Conservation (phyloP, 1,140 invertebrate genomes). For the Bombyx mandarina region DNA sequence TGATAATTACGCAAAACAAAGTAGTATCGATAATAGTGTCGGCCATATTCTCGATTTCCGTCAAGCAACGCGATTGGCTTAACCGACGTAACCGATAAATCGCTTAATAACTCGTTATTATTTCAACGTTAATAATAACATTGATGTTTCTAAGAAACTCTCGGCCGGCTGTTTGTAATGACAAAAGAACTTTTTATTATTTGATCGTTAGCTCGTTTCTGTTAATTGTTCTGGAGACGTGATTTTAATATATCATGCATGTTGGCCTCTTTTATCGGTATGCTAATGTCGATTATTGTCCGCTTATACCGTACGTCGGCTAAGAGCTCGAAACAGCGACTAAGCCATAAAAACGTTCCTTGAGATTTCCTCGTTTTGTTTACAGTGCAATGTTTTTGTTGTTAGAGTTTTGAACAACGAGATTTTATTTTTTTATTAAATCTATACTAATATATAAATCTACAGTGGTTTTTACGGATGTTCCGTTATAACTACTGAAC, state of each 20-base stretch:
- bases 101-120: too few relatives aligned
- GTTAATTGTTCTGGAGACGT: slow-evolving; percentile 63
- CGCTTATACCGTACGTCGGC: slow-evolving; percentile 15
- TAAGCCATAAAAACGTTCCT: slow-evolving; percentile 31
- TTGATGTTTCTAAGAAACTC: slow-evolving; percentile 52
- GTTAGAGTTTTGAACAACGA: too few relatives aligned
- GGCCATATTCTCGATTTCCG: slow-evolving; percentile 31
- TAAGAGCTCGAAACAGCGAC: slow-evolving; percentile 18
- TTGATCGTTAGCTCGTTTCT: slow-evolving; percentile 59
- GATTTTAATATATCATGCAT: slow-evolving; percentile 67
- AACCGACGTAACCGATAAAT: not conserved
- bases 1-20: slow-evolving; percentile 8
- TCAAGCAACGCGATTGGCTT: slow-evolving; percentile 21
- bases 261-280: slow-evolving; percentile 58
- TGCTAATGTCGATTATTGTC: slow-evolving; percentile 49
- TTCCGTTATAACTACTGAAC: too few relatives aligned
- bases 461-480: too few relatives aligned
- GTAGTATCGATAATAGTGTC: slow-evolving; percentile 17
- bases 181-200: slow-evolving; percentile 67
- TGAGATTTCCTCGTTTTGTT: slow-evolving; percentile 21
- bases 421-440: too few relatives aligned
- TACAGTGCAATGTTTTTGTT: not conserved
- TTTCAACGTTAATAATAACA: slow-evolving; percentile 3
- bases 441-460: too few relatives aligned
- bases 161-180: slow-evolving; percentile 47